Evolutionary conservation across 2,888 invertebrate genomes (phyloP), one percentile per base, ranked within the genome.

Genomic region (Congeria kusceri): DNA sequence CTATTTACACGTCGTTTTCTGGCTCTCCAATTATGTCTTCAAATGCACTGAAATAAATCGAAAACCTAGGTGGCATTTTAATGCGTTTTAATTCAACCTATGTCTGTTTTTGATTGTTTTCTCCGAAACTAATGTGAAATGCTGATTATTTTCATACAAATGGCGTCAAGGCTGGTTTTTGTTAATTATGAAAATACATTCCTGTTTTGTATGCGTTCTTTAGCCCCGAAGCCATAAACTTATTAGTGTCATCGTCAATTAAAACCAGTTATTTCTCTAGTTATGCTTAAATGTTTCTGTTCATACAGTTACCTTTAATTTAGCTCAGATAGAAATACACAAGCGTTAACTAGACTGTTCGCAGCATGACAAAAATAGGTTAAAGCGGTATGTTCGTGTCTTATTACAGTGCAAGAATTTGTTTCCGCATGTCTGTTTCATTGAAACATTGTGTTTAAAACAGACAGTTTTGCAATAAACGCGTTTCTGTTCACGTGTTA

Each of bases 1-100:
- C 27, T 11, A 72, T 77, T 77, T 73, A 47, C 73, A 77, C 77
- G 59, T 77, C 72, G 72, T 77, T 73, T 53, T 73, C 25, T 62
- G 72, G 72, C 72, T 77, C 39, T 57, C 39, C 58, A 59, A 25
- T 77, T 61, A 65, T 73, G 68, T 56, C 63, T 69, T 44, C 46
- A 64, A 58, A 58, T 72, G 71, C 64, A 72, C 64, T 44, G 27
- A 65, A 72, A 58, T 65, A 53, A 47, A 56, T 72, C 20, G 32
- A 29, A 39, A 44, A 64, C 29, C 58, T 15, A 13, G 65, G 64
- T 58, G 44, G 57, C 28, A 46, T 44, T 57, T 18, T 72, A 72
- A 72, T 72, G 32, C 59, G 46, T 4, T 46, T 46, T 72, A 72
- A 72, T 72, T 72, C 58, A 47, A 5, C 11, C 20, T 23, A 58